Percentiles rank a stretch among this genome's conserved stretches.
Conservation (phyloP, 2,888 invertebrate genomes). For the Heliconius charithonia region DNA sequence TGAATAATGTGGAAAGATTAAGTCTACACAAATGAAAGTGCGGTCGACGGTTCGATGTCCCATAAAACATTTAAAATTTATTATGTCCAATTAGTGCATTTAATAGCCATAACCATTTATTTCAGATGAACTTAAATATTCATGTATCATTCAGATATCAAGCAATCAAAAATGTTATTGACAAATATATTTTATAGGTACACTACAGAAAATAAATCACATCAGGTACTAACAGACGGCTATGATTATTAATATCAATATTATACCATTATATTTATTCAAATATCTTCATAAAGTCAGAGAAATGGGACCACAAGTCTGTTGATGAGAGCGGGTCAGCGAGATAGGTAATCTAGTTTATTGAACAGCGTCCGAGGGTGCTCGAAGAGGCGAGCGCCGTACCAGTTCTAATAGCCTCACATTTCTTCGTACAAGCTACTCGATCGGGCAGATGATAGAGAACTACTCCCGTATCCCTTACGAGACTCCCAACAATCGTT, state of each 20-base stretch:
- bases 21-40: too few relatives aligned
- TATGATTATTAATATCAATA: slow-evolving; percentile 3
- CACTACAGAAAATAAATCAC: background rate
- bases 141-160: too few relatives aligned
- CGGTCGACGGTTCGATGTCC: background rate
- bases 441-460: slow-evolving; percentile 69
- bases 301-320: slow-evolving; percentile 56
- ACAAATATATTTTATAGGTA: background rate
- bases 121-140: too few relatives aligned
- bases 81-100: background rate
- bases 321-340: slow-evolving; percentile 60
- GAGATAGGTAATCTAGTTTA: slow-evolving; percentile 76
- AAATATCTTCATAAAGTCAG: slow-evolving; percentile 44
- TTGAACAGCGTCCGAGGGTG: slow-evolving; percentile 61
- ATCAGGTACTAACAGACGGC: background rate
- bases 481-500: slow-evolving; percentile 28
- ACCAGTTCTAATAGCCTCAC: slow-evolving; percentile 73
- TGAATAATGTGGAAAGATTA: too few relatives aligned
- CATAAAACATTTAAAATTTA: background rate
- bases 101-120: background rate
- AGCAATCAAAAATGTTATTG: background rate
- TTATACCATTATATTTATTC: slow-evolving; percentile 35
- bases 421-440: slow-evolving; percentile 73
- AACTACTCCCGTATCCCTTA: slow-evolving; percentile 36
- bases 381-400: slow-evolving; percentile 58